Conservation (phyloP, 2,888 invertebrate species). For the Coecobrya sp. region DNA sequence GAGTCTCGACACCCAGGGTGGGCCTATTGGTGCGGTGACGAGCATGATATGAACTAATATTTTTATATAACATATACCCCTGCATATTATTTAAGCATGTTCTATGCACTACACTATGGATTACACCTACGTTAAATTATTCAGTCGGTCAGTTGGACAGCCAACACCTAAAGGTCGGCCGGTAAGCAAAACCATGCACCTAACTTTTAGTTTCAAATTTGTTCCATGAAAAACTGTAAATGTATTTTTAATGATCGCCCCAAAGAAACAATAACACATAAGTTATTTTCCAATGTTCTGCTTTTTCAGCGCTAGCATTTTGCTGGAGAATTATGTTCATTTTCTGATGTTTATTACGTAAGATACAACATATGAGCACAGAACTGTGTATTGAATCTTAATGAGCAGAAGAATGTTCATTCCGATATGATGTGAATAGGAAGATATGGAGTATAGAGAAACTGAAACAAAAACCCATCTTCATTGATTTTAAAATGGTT, state of each 20-base stretch:
- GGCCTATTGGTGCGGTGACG: neutral
- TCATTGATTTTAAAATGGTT: neutral
- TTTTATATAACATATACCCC: neutral
- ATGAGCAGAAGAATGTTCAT: slow-evolving; percentile 10
- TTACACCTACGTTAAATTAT: neutral
- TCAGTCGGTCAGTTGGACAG: slow-evolving; percentile 42
- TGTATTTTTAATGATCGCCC: slow-evolving; percentile 42
- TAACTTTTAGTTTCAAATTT: neutral
- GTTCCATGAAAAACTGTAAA: neutral
- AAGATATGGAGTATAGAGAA: neutral
- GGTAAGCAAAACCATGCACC: neutral
- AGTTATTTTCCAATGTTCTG: neutral
- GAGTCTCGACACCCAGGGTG: slow-evolving; percentile 34
- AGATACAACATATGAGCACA: neutral
- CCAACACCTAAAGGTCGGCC: neutral
- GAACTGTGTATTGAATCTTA: slow-evolving; percentile 55
- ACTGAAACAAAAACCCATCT: neutral
- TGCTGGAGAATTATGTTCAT: slow-evolving; percentile 21
- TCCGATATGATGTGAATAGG: too few species aligned
- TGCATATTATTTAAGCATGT: too few species aligned
- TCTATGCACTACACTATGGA: neutral
- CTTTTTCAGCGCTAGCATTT: neutral
- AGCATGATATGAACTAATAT: neutral
- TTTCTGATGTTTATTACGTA: slow-evolving; percentile 15
- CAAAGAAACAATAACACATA: neutral